Evolutionary conservation across 2,888 invertebrate species (phyloP), one percentile per base, ranked within the genome.

Genomic region (Coenonympha arcania): DNA sequence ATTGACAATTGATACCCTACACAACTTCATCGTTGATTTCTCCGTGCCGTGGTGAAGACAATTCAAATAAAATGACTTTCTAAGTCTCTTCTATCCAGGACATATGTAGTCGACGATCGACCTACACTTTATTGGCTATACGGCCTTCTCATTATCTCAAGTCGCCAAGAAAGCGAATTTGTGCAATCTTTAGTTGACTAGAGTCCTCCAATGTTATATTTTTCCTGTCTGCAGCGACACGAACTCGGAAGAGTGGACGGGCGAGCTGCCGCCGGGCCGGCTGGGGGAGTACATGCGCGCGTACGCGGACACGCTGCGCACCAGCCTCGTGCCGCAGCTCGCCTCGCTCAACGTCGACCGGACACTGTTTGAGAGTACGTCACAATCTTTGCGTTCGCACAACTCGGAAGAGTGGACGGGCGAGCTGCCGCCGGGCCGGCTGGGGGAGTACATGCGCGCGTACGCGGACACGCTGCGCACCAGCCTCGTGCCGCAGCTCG

Each of bases 371-470:
- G 71, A 73, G 44, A 60, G 61, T 55, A 50, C 66, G 65, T 45
- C 1, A n/a, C n/a, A n/a, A n/a, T n/a, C n/a, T n/a, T n/a, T n/a
- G n/a, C n/a, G n/a, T n/a, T n/a, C n/a, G n/a, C n/a, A n/a, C n/a
- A 90, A 91, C 6, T 87, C 92, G 3, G 96, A 96, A 68, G 96
- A 96, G 34, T 98, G 97, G 97, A 93, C 96, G 68, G 92, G 92
- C 56, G 88, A 92, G 45, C 83, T 96, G 45, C 95, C 94, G 2
- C 92, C 94, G 64, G 92, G 93, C 47, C 90, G 92, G 51, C 88
- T 94, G 33, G 93, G 94, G 15, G 93, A 93, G 62, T 92, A 95
- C 80, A 87, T 98, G 65, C 92, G 93, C 66, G 88, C 96, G 36
- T 98, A 98, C 82, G 95, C 96, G 36, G 79, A 79, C 24, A 72